These are phyloP conservation scores for Coptotermes formosanus DNA, from an alignment of 1,140 invertebrate genomes.

Conservation along the genomic window DNA sequence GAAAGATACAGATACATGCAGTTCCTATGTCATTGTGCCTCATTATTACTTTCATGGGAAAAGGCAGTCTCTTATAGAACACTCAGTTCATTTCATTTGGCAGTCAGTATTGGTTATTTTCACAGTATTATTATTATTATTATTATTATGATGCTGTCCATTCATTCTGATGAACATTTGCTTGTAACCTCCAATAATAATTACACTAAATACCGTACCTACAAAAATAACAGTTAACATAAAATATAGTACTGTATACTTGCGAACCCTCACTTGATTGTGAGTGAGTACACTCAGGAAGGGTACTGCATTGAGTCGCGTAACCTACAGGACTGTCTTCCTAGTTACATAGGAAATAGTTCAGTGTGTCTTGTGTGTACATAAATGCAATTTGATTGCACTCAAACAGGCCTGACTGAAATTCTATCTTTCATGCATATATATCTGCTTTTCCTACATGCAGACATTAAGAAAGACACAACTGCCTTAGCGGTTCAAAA, in stretches of 20 bases:
- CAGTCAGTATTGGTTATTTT: not conserved
- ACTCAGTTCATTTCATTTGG: not conserved
- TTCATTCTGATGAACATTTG: not conserved
- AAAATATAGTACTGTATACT: slow-evolving; percentile 30
- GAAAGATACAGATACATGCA: not conserved
- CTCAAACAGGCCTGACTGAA: not conserved
- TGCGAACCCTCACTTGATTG: not conserved
- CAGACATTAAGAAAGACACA: not conserved
- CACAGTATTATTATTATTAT: not conserved
- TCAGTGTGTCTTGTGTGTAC: not conserved
- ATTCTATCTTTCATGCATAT: not conserved
- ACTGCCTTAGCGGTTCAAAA: not conserved
- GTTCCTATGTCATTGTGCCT: not conserved
- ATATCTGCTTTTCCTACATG: too few species aligned
- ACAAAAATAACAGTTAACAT: slow-evolving; percentile 31
- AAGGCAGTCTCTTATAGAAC: not conserved
- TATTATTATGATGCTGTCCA: not conserved
- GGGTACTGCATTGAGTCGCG: not conserved
- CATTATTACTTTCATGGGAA: not conserved
- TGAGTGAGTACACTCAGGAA: not conserved
- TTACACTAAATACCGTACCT: slow-evolving; percentile 24
- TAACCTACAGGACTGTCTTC: not conserved
- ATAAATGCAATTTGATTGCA: not conserved
- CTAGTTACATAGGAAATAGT: not conserved
- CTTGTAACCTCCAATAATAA: not conserved